Base-by-base conservation (phyloP, 92 coral and sea anemone species). In the Scolanthus callimorphus region DNA sequence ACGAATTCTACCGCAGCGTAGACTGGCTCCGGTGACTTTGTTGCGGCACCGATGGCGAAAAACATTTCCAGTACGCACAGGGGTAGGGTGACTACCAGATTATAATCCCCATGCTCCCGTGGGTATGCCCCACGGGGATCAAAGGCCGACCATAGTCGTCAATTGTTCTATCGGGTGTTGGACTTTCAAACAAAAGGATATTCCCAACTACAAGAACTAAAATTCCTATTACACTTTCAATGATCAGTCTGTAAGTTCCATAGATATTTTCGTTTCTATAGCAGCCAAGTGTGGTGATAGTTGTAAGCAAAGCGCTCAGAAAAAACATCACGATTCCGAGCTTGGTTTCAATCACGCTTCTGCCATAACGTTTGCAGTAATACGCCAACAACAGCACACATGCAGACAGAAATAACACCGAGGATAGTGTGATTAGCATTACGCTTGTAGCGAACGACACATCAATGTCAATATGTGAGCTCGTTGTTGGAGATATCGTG, bases 41-140 rank as follows among this genome's bases (percentile, higher is more conserved):
- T 71, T 1, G 85, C 85, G 2, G 95, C 85, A 20, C 89, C 89
- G 31, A 86, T 82, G 31, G 95, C 95, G 41, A 86, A 86, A 53
- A 86, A 59, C 74, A 86, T 65, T 25, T 86, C 95, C 17, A 86
- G 48, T 0, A 79, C 56, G 47, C 84, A 55, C 31, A 86, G 66
- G 1, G 95, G 95, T 17, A 77, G 49, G 1, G 89, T 81, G 20
- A 86, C 52, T 24, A 76, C 81, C 95, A 86, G 20, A 86, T 62
- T 1, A 86, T 74, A 37, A 81, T 47, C 17, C 89, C 95, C 78
- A 81, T 76, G 21, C 89, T 81, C 11, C 82, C 75, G 45, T 81
- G 95, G 15, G 70, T 45, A 39, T 81, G 75, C 0, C 95, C 89
- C 21, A 86, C 80, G 11, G 95, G 85, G 49, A 66, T 73, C 62